Evolutionary conservation across 2,113 vertebrate species (phyloP).

Genomic region (Recurvirostra avosetta): DNA sequence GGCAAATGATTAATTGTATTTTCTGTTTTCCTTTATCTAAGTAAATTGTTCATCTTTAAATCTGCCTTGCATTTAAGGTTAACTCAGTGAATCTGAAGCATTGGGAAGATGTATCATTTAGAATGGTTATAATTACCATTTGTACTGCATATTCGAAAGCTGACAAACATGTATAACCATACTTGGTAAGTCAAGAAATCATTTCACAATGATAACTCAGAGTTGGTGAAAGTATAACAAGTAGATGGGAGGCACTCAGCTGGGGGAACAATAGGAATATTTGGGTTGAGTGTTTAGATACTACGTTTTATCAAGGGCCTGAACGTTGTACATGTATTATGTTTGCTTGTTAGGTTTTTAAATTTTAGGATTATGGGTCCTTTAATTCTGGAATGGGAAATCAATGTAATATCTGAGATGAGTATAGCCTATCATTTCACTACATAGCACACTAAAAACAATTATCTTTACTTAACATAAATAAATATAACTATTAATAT

Average conservation of each 20-base stretch:
- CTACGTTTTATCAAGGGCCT: neutral
- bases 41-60: constrained; percentile 80
- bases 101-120: constrained; percentile 51
- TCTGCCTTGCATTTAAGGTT: constrained; percentile 74
- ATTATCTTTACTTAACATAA: neutral
- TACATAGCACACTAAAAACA: neutral
- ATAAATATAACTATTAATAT: neutral
- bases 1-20: constrained; percentile 81
- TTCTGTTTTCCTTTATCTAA: constrained; percentile 72
- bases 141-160: constrained; percentile 50
- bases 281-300: neutral
- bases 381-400: neutral
- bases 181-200: constrained; percentile 13
- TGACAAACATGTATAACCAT: neutral
- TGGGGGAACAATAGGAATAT: neutral
- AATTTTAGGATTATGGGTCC: neutral
- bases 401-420: neutral
- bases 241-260: neutral
- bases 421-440: neutral
- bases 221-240: neutral
- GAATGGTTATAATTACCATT: constrained; percentile 27
- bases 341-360: neutral
- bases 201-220: neutral
- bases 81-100: constrained; percentile 55
- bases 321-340: neutral